Evolutionary conservation across 2,888 invertebrate species (phyloP).

Genomic region (Ernsta delagoae): DNA sequence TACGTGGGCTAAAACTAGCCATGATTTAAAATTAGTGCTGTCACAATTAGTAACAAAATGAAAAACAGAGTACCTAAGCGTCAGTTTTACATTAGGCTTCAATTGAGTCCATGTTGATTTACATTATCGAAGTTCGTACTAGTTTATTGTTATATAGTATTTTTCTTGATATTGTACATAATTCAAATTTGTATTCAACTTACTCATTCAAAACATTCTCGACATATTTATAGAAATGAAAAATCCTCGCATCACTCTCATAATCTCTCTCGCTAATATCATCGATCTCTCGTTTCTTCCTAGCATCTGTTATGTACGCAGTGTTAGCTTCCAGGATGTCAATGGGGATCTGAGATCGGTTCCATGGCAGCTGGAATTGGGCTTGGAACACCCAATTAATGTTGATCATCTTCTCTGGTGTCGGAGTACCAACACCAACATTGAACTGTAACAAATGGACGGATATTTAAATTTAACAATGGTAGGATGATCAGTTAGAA

Average conservation of each 20-base stretch:
- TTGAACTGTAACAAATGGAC: slow-evolving; percentile 70
- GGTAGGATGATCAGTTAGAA: too few species aligned
- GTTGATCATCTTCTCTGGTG: slow-evolving; percentile 61
- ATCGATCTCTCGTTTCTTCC: slow-evolving; percentile 54
- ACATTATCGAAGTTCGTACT: too few species aligned
- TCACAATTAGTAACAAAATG: too few species aligned
- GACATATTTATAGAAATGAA: slow-evolving; percentile 72
- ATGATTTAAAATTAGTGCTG: too few species aligned
- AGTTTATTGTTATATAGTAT: too few species aligned
- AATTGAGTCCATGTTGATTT: too few species aligned
- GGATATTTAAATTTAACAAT: too few species aligned
- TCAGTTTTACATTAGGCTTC: too few species aligned
- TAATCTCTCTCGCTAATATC: slow-evolving; percentile 46
- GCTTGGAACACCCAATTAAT: slow-evolving; percentile 77
- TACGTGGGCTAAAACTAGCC: too few species aligned
- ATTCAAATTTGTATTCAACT: slow-evolving; percentile 36
- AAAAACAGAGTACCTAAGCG: too few species aligned
- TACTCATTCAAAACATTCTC: slow-evolving; percentile 67
- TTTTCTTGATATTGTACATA: background rate
- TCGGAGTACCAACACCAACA: slow-evolving; percentile 69
- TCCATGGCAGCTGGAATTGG: slow-evolving; percentile 78
- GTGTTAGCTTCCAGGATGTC: slow-evolving; percentile 67
- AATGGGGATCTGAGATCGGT: slow-evolving; percentile 69
- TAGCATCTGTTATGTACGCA: slow-evolving; percentile 62
- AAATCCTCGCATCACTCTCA: slow-evolving; percentile 64